A percentile compares a stretch with the other conserved stretches of the same genome.
Conservation (phyloP, 2,888 invertebrate species). For the Apeira syringaria region DNA sequence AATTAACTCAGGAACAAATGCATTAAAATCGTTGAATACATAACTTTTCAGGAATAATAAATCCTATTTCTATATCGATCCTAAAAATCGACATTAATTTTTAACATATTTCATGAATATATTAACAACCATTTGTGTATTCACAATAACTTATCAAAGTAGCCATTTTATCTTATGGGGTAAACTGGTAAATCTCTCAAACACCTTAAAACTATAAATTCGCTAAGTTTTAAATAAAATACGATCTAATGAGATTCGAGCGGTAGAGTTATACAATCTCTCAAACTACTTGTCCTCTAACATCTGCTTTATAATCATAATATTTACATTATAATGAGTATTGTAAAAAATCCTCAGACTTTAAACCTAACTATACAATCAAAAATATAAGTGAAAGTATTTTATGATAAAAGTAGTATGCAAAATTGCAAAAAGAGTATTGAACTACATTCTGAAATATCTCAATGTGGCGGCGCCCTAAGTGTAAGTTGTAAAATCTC, state of each 20-base stretch:
- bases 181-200: constrained; percentile 81
- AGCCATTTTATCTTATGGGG: constrained; percentile 72
- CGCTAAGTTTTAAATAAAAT: constrained; percentile 76
- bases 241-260: constrained; percentile 83
- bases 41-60: constrained; percentile 56
- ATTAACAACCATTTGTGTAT: constrained; percentile 76
- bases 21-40: constrained; percentile 78
- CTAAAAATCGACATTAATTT: constrained; percentile 61
- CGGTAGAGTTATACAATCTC: constrained; percentile 76
- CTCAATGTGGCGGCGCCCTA: constrained; percentile 20
- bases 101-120: constrained; percentile 78
- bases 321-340: constrained; percentile 80
- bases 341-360: constrained; percentile 60
- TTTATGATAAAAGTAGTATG: constrained; percentile 20
- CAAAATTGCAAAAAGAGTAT: constrained; percentile 17
- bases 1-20: constrained; percentile 84
- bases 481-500: constrained; percentile 8
- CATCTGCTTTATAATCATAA: constrained; percentile 50
- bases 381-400: constrained; percentile 23
- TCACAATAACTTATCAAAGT: constrained; percentile 71
- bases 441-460: constrained; percentile 25
- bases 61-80: constrained; percentile 66
- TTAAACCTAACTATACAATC: constrained; percentile 43
- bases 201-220: constrained; percentile 78
- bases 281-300: constrained; percentile 59